Evolutionary conservation across 2,113 vertebrate species (phyloP).

Genomic region (Australoheros scitulus): DNA sequence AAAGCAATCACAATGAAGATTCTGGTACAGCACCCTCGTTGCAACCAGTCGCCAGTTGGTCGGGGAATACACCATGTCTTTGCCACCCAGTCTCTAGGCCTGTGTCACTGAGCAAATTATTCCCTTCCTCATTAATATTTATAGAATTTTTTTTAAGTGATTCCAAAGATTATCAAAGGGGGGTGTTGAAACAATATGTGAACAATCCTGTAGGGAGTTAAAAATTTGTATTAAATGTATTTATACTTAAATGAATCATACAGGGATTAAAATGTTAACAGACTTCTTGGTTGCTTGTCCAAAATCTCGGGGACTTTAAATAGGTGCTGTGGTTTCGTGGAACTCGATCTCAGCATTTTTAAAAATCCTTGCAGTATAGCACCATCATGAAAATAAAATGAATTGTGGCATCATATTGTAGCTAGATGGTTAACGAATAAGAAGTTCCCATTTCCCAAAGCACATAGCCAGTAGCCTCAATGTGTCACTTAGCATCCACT

Average conservation of each 20-base stretch:
- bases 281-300: not conserved
- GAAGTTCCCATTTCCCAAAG: not conserved
- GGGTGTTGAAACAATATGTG: not conserved
- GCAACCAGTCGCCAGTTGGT: not conserved
- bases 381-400: not conserved
- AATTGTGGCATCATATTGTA: not conserved
- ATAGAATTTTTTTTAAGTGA: not conserved
- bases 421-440: not conserved
- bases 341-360: not conserved
- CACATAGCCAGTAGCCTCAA: slow-evolving; percentile 15
- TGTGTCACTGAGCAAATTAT: not conserved
- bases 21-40: not conserved
- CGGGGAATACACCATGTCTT: rapidly evolving
- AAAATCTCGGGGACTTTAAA: slow-evolving; percentile 1
- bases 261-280: not conserved
- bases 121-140: not conserved
- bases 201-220: not conserved
- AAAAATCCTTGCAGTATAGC: not conserved
- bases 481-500: slow-evolving; percentile 7
- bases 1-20: not conserved
- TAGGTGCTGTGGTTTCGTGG: not conserved
- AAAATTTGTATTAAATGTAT: not conserved
- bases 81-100: too few species aligned
- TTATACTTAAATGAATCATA: not conserved
- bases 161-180: not conserved